Evolutionary conservation across 2,113 vertebrate genomes (phyloP), one percentile per base, ranked within the genome.

Genomic region (Upupa epops): DNA sequence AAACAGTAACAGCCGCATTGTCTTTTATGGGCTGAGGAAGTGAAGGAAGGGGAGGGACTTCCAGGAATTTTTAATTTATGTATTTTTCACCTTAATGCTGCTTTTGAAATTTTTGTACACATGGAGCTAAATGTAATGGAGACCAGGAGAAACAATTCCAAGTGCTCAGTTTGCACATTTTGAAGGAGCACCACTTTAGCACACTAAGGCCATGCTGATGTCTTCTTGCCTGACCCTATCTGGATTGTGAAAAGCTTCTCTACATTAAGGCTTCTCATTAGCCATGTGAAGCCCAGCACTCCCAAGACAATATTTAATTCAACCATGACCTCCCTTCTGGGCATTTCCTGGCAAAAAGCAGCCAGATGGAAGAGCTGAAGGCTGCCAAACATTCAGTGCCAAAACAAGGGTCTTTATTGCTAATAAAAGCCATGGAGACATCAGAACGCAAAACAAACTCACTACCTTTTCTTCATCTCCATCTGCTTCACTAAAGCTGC

Each of bases 311-410:
- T 87, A 76, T 87, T 92, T 93, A 87, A 94, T 93, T 93, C 92
- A 96, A 85, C 94, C 72, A 55, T 34, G 71, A 93, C 86, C 89
- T 93, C 81, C 82, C 92, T 96, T 94, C 87, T 89, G 81, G 91
- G 84, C 64, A 93, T 70, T 93, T 94, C 86, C 95, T 92, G 86
- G 93, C 94, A 95, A 96, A 90, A 93, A 92, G 54, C 32, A 59
- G 70, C 68, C 78, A 96, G 92, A 93, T 91, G 68, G 78, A 92
- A 85, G 55, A 70, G 71, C 71, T 83, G 70, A 92, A 82, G 82
- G 46, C 68, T 87, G 92, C 91, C 92, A 96, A 93, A 84, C 84
- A 92, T 83, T 92, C 86, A 91, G 69, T 93, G 84, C 81, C 92
- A 95, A 89, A 90, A 83, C 86, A 92, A 93, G 82, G 68, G 74